Base-by-base conservation (phyloP, 2,113 vertebrate genomes). In the Paralichthys olivaceus region DNA sequence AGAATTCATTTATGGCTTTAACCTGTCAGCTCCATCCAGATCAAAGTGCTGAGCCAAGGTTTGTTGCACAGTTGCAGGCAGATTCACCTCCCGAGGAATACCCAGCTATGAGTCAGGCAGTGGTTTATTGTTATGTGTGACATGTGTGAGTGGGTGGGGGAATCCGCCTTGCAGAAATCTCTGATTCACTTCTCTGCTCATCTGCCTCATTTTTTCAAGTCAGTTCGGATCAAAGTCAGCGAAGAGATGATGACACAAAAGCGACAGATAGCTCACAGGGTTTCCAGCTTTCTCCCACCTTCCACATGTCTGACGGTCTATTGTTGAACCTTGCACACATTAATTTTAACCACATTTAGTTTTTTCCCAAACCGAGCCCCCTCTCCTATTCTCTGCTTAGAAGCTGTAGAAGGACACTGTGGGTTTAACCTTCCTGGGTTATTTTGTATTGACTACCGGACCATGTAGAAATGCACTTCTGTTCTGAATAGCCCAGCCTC, bases 71-170 rank as follows among this genome's bases (percentile, higher is more conserved):
- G 8, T 9, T 2, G 54, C 15, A 5, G 51, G 7, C 34, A 56
- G 61, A 62, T 66, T 76, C 66, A 45, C 75, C 19, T 37, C 20
- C 68, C 51, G 25, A 84, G 82, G 84, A 82, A 75, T 82, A 71
- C 83, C 86, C 78, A 61, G 73, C 82, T 68, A 66, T 85, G 86
- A 90, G 56, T 88, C 87, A 90, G 32, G 20, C n/a, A 28, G 20
- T 22, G 73, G 13, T 78, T 76, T 57, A 63, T 60, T 68, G 72
- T 67, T 68, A 72, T 69, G 65, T 58, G 69, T 69, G 59, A 40
- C 58, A 26, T 49, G 61, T 11, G n/a, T 25, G 69, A 26, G 84
- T 70, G 77, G 84, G 77, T 72, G 72, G 80, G 62, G 70, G 63
- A 66, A 54, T 19, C 51, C 61, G 61, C 75, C 75, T 49, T 17